Base-by-base conservation (phyloP, 2,113 vertebrate genomes). In the Bubo bubo region DNA sequence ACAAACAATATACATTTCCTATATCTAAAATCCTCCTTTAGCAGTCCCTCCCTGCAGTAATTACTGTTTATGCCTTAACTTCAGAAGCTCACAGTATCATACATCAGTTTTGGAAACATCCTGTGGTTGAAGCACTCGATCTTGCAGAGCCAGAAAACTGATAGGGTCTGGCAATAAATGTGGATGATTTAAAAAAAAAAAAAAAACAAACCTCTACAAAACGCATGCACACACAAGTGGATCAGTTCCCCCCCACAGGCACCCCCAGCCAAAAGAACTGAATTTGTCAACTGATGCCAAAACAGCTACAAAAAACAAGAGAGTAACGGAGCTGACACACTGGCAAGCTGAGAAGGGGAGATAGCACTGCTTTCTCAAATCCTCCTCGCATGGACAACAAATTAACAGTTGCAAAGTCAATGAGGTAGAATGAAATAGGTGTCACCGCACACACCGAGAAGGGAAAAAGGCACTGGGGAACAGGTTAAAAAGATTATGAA, bases 21-120 rank as follows among this genome's bases (percentile, higher is more conserved):
- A 6, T 49, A 79, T 85, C 89, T 90, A 73, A 95, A 94, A 89
- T 73, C 75, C 94, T 91, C 45, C 75, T 87, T 89, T 37, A 88
- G 81, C 53, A 90, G 92, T 87, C 75, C 82, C 91, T 95, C 92
- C 94, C 93, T 94, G 70, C 43, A 94, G 79, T 96, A 98, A 97
- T 97, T 97, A 95, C 62, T 97, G 91, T 94, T 98, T 95, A 96
- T 93, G 79, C 87, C 80, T 90, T 73, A 68, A 91, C 92, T 97
- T 97, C 94, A 94, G 92, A 97, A 96, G 95, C 76, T 94, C 59
- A 77, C 47, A 12, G 16, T 95, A 95, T 97, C 97, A 92, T 67
- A 68, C 91, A 95, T 86, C 84, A 94, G 96, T 96, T 97, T 97
- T 97, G 94, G 96, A 97, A 97, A 97, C 95, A 97, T 96, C 93